Evolutionary conservation across 2,888 invertebrate genomes (phyloP).

Genomic region (Dicyrtoma fusca): DNA sequence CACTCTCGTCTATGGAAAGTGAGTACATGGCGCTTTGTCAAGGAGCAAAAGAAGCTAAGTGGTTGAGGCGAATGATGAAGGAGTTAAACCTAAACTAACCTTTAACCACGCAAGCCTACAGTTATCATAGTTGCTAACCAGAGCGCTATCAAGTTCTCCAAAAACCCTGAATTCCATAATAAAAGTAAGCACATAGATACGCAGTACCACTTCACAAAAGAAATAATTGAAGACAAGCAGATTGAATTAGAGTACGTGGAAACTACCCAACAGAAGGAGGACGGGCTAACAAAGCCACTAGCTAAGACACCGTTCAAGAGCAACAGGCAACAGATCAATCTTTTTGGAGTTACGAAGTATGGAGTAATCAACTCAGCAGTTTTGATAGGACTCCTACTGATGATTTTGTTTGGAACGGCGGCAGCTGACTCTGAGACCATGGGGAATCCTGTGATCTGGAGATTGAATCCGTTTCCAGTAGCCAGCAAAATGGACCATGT

Average conservation of each 20-base stretch:
- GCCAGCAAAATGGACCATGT: too few relatives aligned
- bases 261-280: background rate
- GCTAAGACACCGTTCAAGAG: background rate
- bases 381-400: too few relatives aligned
- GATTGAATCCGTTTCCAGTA: background rate
- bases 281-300: constrained; percentile 23
- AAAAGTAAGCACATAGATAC: constrained; percentile 55
- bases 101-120: background rate
- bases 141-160: constrained; percentile 45
- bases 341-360: too few relatives aligned
- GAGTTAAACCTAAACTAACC: constrained; percentile 39
- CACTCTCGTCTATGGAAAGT: constrained; percentile 47
- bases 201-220: constrained; percentile 42
- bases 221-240: background rate
- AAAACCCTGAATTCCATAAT: constrained; percentile 49
- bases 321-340: too few relatives aligned
- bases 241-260: background rate
- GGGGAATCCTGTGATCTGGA: too few relatives aligned
- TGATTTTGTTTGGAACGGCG: too few relatives aligned
- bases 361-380: too few relatives aligned
- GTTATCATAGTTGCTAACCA: constrained; percentile 44
- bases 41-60: constrained; percentile 41
- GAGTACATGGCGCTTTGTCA: constrained; percentile 47
- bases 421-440: too few relatives aligned
- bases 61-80: constrained; percentile 41